A percentile compares a stretch with the other conserved stretches of the same genome.
Evolutionary conservation across 2,113 vertebrate species (phyloP).

Genomic region (Aptenodytes patagonicus): DNA sequence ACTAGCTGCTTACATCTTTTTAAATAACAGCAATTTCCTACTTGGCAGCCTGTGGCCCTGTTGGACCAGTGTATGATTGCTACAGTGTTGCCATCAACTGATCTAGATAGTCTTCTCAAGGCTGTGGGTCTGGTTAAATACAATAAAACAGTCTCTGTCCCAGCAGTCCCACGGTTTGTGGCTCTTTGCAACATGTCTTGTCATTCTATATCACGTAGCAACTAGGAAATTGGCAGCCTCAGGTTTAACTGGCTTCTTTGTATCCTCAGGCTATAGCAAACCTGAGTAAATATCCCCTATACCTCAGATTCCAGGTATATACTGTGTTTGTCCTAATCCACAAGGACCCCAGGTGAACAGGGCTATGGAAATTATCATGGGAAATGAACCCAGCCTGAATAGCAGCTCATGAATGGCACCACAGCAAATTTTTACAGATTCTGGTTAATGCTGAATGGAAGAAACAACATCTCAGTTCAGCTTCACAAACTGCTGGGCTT

Average conservation of each 20-base stretch:
- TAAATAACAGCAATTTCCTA: background rate
- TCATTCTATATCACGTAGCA: background rate
- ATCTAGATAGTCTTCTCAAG: background rate
- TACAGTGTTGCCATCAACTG: background rate
- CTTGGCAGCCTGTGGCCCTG: background rate
- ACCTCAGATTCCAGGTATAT: background rate
- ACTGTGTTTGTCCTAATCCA: background rate
- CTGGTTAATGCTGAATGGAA: background rate
- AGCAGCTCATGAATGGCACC: background rate
- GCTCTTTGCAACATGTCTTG: background rate
- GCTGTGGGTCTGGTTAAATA: background rate
- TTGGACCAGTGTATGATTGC: background rate
- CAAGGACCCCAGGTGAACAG: background rate
- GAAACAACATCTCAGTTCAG: background rate
- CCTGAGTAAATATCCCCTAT: background rate
- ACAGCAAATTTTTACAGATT: background rate
- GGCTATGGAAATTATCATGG: background rate
- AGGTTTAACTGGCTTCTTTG: background rate
- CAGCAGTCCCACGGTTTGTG: background rate
- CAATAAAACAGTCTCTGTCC: background rate
- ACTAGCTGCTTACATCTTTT: background rate
- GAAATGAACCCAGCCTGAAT: background rate
- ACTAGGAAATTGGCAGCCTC: background rate
- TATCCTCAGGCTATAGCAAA: background rate
- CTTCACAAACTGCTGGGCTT: background rate